Evolutionary conservation across 2,113 vertebrate species (phyloP).

Genomic region (Mobula hypostoma): DNA sequence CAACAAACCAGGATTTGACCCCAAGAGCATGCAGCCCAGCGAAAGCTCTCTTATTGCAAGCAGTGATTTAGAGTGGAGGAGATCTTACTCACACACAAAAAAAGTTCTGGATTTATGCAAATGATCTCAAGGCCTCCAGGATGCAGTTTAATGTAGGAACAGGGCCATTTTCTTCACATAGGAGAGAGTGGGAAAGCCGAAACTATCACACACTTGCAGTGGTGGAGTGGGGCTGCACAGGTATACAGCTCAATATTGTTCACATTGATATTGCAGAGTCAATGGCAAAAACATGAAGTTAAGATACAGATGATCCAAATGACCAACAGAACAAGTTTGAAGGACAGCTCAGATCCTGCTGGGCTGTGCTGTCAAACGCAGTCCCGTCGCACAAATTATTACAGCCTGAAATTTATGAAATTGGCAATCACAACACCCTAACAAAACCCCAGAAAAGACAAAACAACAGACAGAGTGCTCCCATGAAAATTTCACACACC

Average conservation of each 20-base stretch:
- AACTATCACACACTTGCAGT: neutral
- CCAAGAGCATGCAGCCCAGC: neutral
- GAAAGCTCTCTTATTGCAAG: neutral
- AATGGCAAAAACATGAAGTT: neutral
- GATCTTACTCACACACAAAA: no score
- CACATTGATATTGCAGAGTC: no score
- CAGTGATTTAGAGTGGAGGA: neutral
- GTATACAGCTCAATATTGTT: no score
- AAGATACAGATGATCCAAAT: neutral
- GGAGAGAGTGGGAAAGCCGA: neutral
- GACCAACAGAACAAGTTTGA: no score
- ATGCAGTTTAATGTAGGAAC: neutral
- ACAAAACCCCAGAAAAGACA: neutral
- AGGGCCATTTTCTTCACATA: neutral
- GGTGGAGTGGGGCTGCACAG: no score
- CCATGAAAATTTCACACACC: neutral
- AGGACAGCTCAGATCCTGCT: neutral
- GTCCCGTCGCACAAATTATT: neutral
- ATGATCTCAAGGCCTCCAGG: neutral
- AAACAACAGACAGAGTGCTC: neutral
- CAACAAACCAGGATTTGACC: neutral
- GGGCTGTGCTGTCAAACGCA: neutral
- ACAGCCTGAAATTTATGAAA: neutral
- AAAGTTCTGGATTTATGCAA: no score
- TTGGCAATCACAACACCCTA: neutral